These are phyloP conservation scores for Eupithecia dodoneata DNA, from an alignment of 2,888 invertebrate species.

Conservation along the genomic window DNA sequence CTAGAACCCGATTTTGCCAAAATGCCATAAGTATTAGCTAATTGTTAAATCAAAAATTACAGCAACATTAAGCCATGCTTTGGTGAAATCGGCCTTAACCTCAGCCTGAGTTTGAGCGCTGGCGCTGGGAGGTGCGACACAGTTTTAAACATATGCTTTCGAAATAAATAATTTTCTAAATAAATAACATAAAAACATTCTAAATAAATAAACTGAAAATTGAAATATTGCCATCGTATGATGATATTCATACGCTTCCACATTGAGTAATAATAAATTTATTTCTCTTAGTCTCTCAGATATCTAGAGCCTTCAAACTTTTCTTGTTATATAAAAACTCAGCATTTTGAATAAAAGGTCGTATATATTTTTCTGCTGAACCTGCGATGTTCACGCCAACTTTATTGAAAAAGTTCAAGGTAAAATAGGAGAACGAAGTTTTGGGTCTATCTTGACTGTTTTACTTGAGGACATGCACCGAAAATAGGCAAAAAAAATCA, in stretches of 20 bases:
- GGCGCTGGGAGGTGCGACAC: too few species aligned
- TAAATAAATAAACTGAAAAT: too few species aligned
- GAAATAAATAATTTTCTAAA: too few species aligned
- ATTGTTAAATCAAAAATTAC: too few species aligned
- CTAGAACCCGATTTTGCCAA: too few species aligned
- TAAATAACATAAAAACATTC: too few species aligned
- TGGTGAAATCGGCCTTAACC: too few species aligned
- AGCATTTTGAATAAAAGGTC: conserved; percentile 16
- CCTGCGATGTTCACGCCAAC: conserved; percentile 15
- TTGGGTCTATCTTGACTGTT: neutral
- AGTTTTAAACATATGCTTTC: too few species aligned
- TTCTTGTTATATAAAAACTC: conserved; percentile 36
- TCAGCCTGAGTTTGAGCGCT: too few species aligned
- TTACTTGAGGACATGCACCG: neutral
- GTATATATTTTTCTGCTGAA: conserved; percentile 17
- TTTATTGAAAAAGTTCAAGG: conserved; percentile 15
- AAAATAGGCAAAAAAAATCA: neutral
- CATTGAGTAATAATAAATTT: conserved; percentile 1
- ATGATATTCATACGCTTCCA: neutral
- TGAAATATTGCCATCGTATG: neutral
- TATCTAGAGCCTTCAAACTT: conserved; percentile 25
- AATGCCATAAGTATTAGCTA: too few species aligned
- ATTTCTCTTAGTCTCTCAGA: conserved; percentile 15
- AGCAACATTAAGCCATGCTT: too few species aligned
- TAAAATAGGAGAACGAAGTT: neutral